These are phyloP conservation scores for Pomacea maculata DNA, from an alignment of 1,140 invertebrate species.

Conservation along the genomic window DNA sequence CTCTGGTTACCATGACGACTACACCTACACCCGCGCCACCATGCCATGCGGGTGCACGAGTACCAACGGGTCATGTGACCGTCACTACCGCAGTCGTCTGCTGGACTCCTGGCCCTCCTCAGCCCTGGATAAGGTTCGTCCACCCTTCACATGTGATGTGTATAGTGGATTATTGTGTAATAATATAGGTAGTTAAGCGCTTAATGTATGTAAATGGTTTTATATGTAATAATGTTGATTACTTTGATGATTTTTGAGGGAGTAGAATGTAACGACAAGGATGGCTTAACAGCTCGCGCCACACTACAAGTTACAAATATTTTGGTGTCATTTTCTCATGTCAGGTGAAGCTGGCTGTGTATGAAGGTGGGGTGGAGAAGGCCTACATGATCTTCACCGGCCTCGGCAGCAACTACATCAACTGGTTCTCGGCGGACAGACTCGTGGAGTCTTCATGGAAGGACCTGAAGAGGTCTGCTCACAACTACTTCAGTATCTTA, in stretches of 20 bases:
- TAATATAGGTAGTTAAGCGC: background rate
- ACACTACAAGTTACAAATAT: background rate
- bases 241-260: background rate
- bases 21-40: background rate
- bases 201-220: background rate
- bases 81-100: background rate
- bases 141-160: background rate
- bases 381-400: background rate
- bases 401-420: background rate
- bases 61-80: background rate
- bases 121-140: background rate
- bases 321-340: background rate
- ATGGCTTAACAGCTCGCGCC: no score
- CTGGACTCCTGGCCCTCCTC: background rate
- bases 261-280: background rate
- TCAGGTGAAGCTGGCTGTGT: background rate
- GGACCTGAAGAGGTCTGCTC: background rate
- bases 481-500: background rate
- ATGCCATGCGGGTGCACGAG: slow-evolving; percentile 2
- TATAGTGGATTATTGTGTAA: background rate
- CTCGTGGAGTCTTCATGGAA: background rate
- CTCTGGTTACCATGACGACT: background rate
- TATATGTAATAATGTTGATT: background rate
- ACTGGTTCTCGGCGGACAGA: background rate
- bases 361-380: background rate